These are phyloP conservation scores for Ornithoptera alexandrae DNA, from an alignment of 2,888 invertebrate genomes.

Conservation along the genomic window DNA sequence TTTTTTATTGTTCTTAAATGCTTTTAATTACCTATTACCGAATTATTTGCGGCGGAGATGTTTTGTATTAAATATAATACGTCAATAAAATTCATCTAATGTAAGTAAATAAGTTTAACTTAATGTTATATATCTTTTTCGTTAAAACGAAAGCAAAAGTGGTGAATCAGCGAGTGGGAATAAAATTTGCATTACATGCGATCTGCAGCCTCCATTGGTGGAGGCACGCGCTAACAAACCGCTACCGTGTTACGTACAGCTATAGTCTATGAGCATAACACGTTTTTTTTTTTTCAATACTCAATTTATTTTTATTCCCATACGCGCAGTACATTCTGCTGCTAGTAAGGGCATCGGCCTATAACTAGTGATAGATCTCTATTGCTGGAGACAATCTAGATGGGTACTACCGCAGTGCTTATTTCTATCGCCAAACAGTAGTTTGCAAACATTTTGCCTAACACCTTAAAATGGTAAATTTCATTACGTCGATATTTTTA, in stretches of 20 bases:
- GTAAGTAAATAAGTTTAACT: not conserved
- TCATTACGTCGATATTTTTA: too few species aligned
- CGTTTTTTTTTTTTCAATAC: not conserved
- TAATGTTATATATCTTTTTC: conserved; percentile 1
- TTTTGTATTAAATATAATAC: not conserved
- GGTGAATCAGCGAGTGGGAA: conserved; percentile 31
- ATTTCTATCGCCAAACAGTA: too few species aligned
- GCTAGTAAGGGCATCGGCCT: too few species aligned
- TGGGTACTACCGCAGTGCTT: too few species aligned
- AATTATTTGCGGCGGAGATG: not conserved
- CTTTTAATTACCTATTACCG: too few species aligned
- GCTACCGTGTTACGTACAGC: conserved; percentile 57
- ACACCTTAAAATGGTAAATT: too few species aligned
- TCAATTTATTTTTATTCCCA: not conserved
- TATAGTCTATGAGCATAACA: conserved; percentile 47
- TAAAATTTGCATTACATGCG: conserved; percentile 43
- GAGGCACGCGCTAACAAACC: conserved; percentile 38
- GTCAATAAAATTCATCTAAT: not conserved
- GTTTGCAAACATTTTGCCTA: too few species aligned
- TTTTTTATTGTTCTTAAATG: too few species aligned
- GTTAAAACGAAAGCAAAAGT: conserved; percentile 27
- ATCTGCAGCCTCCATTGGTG: conserved; percentile 45
- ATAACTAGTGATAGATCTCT: too few species aligned
- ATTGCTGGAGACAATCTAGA: too few species aligned
- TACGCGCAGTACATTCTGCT: too few species aligned